Evolutionary conservation across 2,113 vertebrate genomes (phyloP), one percentile per base, ranked within the genome.

Genomic region (Cochlearius cochlearius): DNA sequence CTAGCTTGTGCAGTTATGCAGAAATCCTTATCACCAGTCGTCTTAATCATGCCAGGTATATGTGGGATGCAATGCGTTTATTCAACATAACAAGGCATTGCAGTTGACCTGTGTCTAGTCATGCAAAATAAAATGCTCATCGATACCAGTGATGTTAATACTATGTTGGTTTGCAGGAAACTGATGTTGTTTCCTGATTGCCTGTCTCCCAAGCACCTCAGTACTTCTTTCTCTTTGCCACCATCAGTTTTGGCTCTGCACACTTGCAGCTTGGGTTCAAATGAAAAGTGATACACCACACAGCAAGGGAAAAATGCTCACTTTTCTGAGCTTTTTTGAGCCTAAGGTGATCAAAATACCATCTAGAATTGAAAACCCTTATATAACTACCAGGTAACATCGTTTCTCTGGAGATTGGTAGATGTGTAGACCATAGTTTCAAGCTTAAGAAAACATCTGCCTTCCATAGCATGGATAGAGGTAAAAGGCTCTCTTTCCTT

Each of bases 271-370:
- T 68, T 3, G 2, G 20, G 27, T 71, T 93, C 55, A 71, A 69
- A 38, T 36, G 29, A 9, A 60, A 79, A 76, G 29, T 0, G 0
- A 49, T 64, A 38, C 4, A 68, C 15, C 39, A n/a, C 55, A 23
- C 11, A 39, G 5, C 3, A 6, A 69, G 23, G 8, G 55, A 20
- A 26, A 69, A 64, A 2, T 0, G 0, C 10, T 68, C 32, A 1
- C 12, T 69, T 93, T 74, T 76, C 29, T 89, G 32, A 69, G 43
- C 12, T 25, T 53, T 89, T 80, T 90, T 71, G 32, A 41, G 30
- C 55, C 15, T 58, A 5, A 91, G 84, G 38, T 50, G 32, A 11
- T 91, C n/a, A 43, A 74, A 94, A 69, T 41, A 34, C 13, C 5
- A 34, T 34, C 11, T 75, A 47, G 59, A 56, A 39, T 15, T 49